Conservation (phyloP, 2,888 invertebrate species). For the Tortricodes alternella region DNA sequence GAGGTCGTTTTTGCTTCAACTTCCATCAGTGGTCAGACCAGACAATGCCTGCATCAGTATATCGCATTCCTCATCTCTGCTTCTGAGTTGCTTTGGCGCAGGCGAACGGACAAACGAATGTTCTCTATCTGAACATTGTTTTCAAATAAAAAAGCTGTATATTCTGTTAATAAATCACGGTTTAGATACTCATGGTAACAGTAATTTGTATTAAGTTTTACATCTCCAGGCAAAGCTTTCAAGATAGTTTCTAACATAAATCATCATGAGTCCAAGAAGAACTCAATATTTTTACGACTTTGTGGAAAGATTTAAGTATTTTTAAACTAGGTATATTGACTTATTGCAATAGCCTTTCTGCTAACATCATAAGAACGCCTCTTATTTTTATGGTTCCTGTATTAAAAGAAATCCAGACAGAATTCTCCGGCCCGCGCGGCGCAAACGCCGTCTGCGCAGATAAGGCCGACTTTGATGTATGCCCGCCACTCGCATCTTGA, state of each 20-base stretch:
- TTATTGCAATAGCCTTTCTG: too few species aligned
- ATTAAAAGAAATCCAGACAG: too few species aligned
- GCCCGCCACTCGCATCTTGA: slow-evolving; percentile 54
- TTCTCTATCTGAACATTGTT: neutral
- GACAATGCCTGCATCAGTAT: slow-evolving; percentile 57
- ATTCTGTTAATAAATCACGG: neutral
- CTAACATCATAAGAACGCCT: too few species aligned
- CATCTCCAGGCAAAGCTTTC: too few species aligned
- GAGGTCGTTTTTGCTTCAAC: slow-evolving; percentile 37
- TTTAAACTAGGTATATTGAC: too few species aligned
- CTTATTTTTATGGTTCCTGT: too few species aligned
- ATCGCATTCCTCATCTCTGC: slow-evolving; percentile 61
- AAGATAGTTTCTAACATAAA: too few species aligned
- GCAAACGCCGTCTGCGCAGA: slow-evolving; percentile 52
- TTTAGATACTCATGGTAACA: too few species aligned
- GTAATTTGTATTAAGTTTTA: too few species aligned
- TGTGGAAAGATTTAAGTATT: too few species aligned
- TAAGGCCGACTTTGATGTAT: slow-evolving; percentile 67
- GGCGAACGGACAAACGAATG: slow-evolving; percentile 5
- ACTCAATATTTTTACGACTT: too few species aligned
- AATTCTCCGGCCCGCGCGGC: slow-evolving; percentile 35
- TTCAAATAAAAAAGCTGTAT: neutral
- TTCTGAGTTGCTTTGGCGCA: slow-evolving; percentile 37
- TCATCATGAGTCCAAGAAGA: too few species aligned
- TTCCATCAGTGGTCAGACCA: slow-evolving; percentile 51